Conservation (phyloP, 2,888 invertebrate genomes). For the Trachelus stipa region DNA sequence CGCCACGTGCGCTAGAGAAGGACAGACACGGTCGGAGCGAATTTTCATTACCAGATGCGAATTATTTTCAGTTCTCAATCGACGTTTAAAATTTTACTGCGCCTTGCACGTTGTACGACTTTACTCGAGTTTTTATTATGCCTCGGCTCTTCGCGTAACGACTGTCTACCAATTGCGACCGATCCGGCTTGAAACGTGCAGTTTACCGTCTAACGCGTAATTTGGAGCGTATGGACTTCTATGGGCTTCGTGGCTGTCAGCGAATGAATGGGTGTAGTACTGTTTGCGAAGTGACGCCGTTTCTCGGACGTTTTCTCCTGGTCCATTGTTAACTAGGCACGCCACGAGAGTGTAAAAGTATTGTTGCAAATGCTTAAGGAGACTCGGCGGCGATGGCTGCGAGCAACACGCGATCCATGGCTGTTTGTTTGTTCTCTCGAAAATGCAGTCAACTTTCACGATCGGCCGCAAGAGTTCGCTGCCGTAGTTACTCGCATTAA, state of each 20-base stretch:
- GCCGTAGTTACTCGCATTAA: background rate
- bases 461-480: background rate
- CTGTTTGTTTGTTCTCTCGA: background rate
- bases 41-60: too few species aligned
- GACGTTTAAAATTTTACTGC: background rate
- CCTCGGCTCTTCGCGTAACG: background rate
- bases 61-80: background rate
- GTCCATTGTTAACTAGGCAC: background rate
- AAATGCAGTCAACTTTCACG: background rate
- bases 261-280: background rate
- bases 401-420: background rate
- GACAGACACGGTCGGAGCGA: background rate
- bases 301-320: background rate
- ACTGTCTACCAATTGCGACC: background rate
- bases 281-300: background rate
- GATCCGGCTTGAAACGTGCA: background rate
- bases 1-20: background rate
- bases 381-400: background rate
- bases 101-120: background rate
- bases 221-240: background rate
- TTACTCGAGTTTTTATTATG: background rate
- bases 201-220: background rate
- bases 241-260: background rate
- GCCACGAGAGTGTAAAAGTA: background rate
- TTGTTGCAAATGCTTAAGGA: constrained; percentile 1